Evolutionary conservation across 2,113 vertebrate species (phyloP), one percentile per base, ranked within the genome.

Genomic region (Hemibagrus wyckioides): DNA sequence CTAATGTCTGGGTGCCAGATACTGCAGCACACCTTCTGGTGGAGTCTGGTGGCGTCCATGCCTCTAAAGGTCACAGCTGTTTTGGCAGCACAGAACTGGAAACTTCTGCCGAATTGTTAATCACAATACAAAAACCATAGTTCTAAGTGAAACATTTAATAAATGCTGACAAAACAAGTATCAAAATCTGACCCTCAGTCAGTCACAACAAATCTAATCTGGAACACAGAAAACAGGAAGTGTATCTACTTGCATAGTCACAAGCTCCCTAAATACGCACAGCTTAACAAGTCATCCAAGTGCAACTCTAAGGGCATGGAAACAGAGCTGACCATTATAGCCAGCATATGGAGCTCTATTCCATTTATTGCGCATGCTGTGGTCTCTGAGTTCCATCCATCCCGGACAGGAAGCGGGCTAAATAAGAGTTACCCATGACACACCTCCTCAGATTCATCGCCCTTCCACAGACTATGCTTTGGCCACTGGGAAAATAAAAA

Each of bases 401-500:
- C 4, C 11, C 14, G 73, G 50, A 79, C 50, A 80, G 76, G 76
- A 80, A 80, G 76, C 8, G 61, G 33, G 65, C 14, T 59, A 44
- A 50, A 39, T 71, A 8, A n/a, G 57, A 84, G 86, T 87, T 85
- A 85, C 75, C 30, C 52, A 86, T 52, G 36, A 30, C 87, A 86
- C 44, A 44, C 48, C 71, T 79, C 21, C 90, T 85, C 8, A 73
- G 63, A 63, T 90, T 84, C 48, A 41, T 88, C 80, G 41, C 75
- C 44, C 77, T 71, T 61, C 80, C 76, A 82, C 81, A 86, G 84
- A 91, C 91, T 87, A 89, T 90, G 90, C 54, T 75, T 87, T 87
- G 91, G 92, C 84, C 85, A 48, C 85, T 86, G 76, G 87, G 59
- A 82, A 88, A 59, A 93, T 93, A 95, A 94, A 95, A 96, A 95